Evolutionary conservation across 2,888 invertebrate species (phyloP).

Genomic region (Meiosimyza decipiens): DNA sequence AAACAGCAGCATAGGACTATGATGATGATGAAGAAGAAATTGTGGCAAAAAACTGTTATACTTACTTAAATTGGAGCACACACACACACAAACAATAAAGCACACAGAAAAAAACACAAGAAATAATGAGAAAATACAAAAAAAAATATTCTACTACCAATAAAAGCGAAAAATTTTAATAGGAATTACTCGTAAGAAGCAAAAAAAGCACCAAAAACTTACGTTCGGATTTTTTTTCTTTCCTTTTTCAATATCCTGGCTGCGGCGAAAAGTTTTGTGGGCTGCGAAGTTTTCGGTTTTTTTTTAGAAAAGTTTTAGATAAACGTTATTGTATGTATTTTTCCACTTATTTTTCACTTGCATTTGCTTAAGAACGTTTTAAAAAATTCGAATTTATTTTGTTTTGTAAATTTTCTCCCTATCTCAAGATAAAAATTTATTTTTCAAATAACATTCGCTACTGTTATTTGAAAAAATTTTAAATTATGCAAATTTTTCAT

Average conservation of each 20-base stretch:
- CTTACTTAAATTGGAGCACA: constrained; percentile 11
- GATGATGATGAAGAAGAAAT: constrained; percentile 1
- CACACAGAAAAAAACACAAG: background rate
- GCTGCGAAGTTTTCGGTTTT: background rate
- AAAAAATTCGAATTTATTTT: background rate
- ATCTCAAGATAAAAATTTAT: too few species aligned
- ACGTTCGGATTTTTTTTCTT: constrained; percentile 4
- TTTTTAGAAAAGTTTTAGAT: background rate
- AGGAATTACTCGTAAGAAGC: background rate
- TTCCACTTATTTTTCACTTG: background rate
- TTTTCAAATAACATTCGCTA: too few species aligned
- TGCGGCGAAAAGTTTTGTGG: background rate
- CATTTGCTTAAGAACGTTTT: background rate
- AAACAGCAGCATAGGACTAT: constrained; percentile 2
- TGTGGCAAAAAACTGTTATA: constrained; percentile 26
- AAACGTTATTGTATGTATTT: background rate
- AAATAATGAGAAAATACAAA: background rate
- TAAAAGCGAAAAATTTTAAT: background rate
- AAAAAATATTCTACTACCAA: background rate
- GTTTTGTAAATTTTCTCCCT: background rate
- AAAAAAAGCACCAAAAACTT: background rate
- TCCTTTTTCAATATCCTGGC: background rate
- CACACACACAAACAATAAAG: background rate
- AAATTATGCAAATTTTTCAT: too few species aligned
- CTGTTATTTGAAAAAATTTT: too few species aligned